Percentiles rank a stretch among this genome's conserved stretches.
Evolutionary conservation across 2,797 vertebrate genomes (phyloP).

Genomic region (Aratinga solstitialis): DNA sequence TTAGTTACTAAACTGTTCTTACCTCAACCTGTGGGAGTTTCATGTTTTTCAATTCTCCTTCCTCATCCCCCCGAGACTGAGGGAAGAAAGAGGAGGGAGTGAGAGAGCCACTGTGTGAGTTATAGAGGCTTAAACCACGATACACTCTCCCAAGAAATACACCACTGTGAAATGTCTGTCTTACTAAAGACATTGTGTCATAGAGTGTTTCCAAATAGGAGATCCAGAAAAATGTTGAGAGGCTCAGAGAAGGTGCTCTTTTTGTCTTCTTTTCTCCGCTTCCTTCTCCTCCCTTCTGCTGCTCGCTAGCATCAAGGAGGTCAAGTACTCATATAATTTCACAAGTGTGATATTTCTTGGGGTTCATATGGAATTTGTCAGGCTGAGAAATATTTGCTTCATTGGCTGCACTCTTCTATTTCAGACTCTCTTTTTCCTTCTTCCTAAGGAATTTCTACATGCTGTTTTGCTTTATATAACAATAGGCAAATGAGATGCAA

Average conservation of each 20-base stretch:
- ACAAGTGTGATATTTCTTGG: not conserved
- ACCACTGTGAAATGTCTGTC: not conserved
- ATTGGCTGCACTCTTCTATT: not conserved
- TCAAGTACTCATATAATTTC: not conserved
- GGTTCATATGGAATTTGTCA: not conserved
- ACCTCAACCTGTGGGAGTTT: too few species aligned
- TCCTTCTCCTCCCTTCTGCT: not conserved
- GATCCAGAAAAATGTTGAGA: not conserved
- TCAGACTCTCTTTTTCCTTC: slow-evolving; percentile 14
- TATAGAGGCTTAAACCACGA: too few species aligned
- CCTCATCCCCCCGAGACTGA: too few species aligned
- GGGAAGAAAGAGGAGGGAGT: too few species aligned
- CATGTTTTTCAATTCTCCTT: too few species aligned
- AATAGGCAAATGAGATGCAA: slow-evolving; percentile 61
- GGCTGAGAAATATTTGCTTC: not conserved
- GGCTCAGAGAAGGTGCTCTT: not conserved
- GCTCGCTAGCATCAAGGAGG: not conserved
- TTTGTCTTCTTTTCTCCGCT: not conserved
- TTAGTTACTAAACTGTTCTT: too few species aligned
- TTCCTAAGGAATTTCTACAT: slow-evolving; percentile 16
- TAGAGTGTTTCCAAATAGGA: not conserved
- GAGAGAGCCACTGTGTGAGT: too few species aligned
- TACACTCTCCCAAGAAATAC: not conserved
- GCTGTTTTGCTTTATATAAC: slow-evolving; percentile 51
- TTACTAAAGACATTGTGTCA: not conserved